Base-by-base conservation (phyloP, 2,888 invertebrate species). In the Nowickia ferox region DNA sequence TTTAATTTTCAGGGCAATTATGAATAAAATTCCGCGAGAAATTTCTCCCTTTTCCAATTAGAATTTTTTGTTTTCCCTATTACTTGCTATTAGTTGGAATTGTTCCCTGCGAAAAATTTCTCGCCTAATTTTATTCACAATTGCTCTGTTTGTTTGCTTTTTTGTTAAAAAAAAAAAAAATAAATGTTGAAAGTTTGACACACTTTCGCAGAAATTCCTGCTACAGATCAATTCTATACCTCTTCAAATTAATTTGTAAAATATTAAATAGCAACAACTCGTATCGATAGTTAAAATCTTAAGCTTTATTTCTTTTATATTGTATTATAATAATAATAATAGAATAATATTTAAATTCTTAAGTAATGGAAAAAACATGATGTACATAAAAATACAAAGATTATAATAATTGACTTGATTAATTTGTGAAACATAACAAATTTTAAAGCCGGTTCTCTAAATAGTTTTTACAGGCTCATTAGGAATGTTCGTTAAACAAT, bases 361-460 rank as follows among this genome's bases (percentile, higher is more conserved):
- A 78, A 69, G 53, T 44, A 75, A 71, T 66, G 74, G 61, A 65
- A 38, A 74, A 82, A 74, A 78, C 71, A 79, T 78, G 74, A 84
- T 80, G 71, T 84, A 80, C 80, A 84, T 76, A 81, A 78, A 71
- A 82, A 82, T 78, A 82, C 63, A 82, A 65, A 53, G 57, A 83
- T 79, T 86, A 80, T 19, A 68, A 51, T 81, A 81, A 81, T 68
- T 81, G 81, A 85, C 80, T 85, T 80, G 71, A 68, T 68, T 81
- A 66, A 66, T 71, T 75, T 59, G 17, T 75, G 63, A 69, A 48
- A 61, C 53, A 74, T 77, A 76, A 82, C 78, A 82, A 69, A 51
- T 76, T 86, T 76, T 83, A 72, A 83, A 83, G 83, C 76, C 76
- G 61, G 76, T 79, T 85, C 44, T 59, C 38, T 44, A 75, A 78